Percentiles rank a stretch among this genome's conserved stretches.
Conservation (phyloP, 2,888 invertebrate species). For the Amaurobius ferox region DNA sequence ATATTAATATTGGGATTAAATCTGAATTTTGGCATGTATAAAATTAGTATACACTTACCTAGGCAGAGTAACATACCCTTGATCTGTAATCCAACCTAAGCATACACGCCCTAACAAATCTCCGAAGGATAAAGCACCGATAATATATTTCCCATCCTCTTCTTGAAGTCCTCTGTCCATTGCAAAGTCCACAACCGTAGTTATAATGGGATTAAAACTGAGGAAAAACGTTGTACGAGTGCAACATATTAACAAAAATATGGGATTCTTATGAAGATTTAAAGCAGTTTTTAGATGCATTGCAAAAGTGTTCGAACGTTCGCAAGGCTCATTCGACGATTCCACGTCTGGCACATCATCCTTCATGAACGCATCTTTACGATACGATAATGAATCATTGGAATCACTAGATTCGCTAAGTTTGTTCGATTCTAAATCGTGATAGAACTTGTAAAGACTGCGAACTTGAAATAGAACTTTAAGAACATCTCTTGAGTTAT, state of each 20-base stretch:
- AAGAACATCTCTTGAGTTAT: background rate
- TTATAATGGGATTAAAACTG: background rate
- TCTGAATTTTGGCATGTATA: too few relatives aligned
- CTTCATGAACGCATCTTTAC: too few relatives aligned
- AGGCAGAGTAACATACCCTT: background rate
- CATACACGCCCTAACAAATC: conserved; percentile 1
- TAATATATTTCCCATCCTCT: conserved; percentile 1
- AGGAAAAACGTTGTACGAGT: background rate
- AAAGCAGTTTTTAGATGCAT: background rate
- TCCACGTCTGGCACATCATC: too few relatives aligned
- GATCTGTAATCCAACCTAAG: background rate
- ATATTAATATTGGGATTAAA: too few relatives aligned
- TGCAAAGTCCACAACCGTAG: background rate
- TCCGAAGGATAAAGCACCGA: background rate
- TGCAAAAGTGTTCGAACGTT: background rate
- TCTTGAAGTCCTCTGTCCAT: background rate
- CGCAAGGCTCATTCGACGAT: background rate
- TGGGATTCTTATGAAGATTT: background rate
- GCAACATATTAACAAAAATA: background rate
- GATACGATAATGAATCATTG: background rate
- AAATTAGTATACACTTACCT: too few relatives aligned
- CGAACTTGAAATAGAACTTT: background rate
- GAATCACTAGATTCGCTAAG: background rate
- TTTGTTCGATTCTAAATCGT: background rate
- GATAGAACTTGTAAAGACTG: background rate